A percentile compares a stretch with the other conserved stretches of the same genome.
Conservation (phyloP, 1,140 invertebrate species). For the Pseudomyrmex gracilis region DNA sequence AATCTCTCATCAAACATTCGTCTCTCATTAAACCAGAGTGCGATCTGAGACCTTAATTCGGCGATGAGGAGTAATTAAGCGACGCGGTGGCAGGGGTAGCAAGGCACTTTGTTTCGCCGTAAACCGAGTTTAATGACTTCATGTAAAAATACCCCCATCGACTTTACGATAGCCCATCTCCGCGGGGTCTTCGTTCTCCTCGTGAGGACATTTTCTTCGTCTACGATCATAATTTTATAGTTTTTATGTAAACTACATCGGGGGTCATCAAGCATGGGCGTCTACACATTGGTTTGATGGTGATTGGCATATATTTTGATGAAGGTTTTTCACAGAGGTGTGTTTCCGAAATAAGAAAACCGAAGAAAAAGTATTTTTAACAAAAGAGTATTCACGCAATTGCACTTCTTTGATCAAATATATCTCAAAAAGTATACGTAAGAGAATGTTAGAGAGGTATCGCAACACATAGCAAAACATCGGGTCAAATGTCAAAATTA, state of each 20-base stretch:
- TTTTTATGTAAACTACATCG: slow-evolving; percentile 83
- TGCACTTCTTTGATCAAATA: too few relatives aligned
- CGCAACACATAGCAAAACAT: slow-evolving; percentile 10
- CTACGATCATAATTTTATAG: slow-evolving; percentile 81
- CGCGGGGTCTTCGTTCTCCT: slow-evolving; percentile 63
- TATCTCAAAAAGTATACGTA: too few relatives aligned
- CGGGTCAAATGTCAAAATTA: slow-evolving; percentile 37
- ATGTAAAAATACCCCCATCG: slow-evolving; percentile 80
- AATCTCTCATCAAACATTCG: slow-evolving; percentile 74
- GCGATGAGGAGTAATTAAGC: slow-evolving; percentile 79
- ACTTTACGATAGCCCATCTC: slow-evolving; percentile 74
- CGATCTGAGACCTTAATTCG: slow-evolving; percentile 74
- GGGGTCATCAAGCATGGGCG: slow-evolving; percentile 77
- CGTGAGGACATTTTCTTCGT: slow-evolving; percentile 65
- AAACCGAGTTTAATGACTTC: slow-evolving; percentile 77
- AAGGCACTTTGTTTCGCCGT: slow-evolving; percentile 74
- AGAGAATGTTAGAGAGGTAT: not conserved
- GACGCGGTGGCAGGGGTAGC: slow-evolving; percentile 14
- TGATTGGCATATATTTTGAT: slow-evolving; percentile 78
- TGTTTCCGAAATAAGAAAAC: slow-evolving; percentile 3
- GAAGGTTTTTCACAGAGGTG: slow-evolving; percentile 30
- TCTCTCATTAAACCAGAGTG: slow-evolving; percentile 73
- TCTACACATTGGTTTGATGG: slow-evolving; percentile 77
- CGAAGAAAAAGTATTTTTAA: too few relatives aligned
- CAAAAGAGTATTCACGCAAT: too few relatives aligned